Base-by-base conservation (phyloP, 2,113 vertebrate genomes). In the Neogale vison region DNA sequence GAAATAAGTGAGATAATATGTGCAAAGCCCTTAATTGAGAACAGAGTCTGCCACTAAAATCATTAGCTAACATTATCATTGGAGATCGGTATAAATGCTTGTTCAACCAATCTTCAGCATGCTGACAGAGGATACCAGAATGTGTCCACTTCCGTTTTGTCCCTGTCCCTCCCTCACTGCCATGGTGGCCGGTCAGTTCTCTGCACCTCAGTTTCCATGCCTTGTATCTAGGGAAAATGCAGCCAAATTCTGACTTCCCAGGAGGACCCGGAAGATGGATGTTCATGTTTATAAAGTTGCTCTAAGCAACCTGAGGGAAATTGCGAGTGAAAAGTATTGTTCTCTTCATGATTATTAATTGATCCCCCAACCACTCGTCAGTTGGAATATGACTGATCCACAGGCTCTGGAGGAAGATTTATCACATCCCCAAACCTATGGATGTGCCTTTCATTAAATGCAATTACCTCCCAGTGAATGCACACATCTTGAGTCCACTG, bases 321-420 rank as follows among this genome's bases (percentile, higher is more conserved):
- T 82, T 96, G 76, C 90, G 86, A 90, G 63, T 93, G 95, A 96
- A 97, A 97, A 96, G 52, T 96, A 76, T 89, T 96, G 72, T 88
- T 95, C 80, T 97, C 93, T 71, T 96, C 71, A 61, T 94, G 93
- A 97, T 96, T 97, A 97, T 97, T 96, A 97, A 97, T 98, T 98
- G 96, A 97, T 97, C 88, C 89, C 61, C 34, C 80, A 96, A 59
- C 94, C 65, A 69, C 88, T 96, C 90, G 86, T 95, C 82, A 72
- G 82, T 83, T 82, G 76, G 57, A 96, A 91, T 97, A 97, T 95
- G 90, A 98, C 87, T 65, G 92, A 96, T 95, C 90, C 88, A 96
- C 36, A 26, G 76, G 36, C 39, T 85, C 34, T 34, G 45, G 59
- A 86, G 88, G 91, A 97, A 97, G 96, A 97, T 98, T 98, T 96